These are phyloP conservation scores for Tachina fera DNA, from an alignment of 2,888 invertebrate genomes.

Conservation along the genomic window DNA sequence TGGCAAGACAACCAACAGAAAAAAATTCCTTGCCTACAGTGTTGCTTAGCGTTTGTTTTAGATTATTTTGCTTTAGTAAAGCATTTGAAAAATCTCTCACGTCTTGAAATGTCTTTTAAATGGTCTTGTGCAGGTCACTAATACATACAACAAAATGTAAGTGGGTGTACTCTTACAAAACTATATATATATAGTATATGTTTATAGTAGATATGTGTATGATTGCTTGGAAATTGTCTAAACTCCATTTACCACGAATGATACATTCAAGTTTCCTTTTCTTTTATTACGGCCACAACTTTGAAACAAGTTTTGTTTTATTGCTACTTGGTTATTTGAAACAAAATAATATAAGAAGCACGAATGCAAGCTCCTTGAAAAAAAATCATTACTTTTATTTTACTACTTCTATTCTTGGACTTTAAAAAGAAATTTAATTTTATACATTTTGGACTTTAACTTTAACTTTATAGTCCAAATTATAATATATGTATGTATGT, in stretches of 20 bases:
- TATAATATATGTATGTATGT: too few species aligned
- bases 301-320: constrained; percentile 15
- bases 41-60: too few species aligned
- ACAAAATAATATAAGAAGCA: not conserved
- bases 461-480: too few species aligned
- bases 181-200: too few species aligned
- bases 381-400: not conserved
- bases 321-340: not conserved
- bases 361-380: constrained; percentile 17
- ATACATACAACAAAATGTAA: not conserved
- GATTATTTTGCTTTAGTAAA: too few species aligned
- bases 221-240: not conserved
- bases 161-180: not conserved
- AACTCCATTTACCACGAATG: not conserved
- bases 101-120: too few species aligned
- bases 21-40: too few species aligned
- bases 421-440: not conserved
- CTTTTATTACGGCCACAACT: not conserved
- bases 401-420: not conserved
- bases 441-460: not conserved
- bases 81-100: too few species aligned
- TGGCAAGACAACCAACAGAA: too few species aligned
- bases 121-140: too few species aligned
- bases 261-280: constrained; percentile 4
- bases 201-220: not conserved